Evolutionary conservation across 2,797 vertebrate species (phyloP), one percentile per base, ranked within the genome.

Genomic region (Margarornis squamiger): DNA sequence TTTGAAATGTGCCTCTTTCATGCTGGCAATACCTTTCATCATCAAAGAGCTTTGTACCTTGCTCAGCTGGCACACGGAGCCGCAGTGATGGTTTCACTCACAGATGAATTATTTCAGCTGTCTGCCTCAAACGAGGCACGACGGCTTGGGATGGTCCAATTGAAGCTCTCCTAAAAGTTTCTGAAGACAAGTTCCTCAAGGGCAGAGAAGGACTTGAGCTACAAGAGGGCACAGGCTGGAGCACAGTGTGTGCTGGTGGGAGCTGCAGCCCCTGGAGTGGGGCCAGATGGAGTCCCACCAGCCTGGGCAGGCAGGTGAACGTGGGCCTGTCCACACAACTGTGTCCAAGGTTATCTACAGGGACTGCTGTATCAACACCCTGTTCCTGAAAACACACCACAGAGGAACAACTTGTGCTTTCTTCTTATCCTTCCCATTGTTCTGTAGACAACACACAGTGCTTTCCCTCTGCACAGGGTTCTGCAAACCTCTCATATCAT

Each of bases 21-120:
- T 63, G 49, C 67, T 68, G 66, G 57, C n/a, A 41, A 32, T 24
- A 62, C 30, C 49, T 84, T 86, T 75, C 65, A 65, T 63, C 71
- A 84, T 68, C 88, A 87, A 81, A 85, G 74, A 41, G 19, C 49
- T 59, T 52, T 22, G 45, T 16, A 20, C 14, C 4, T 15, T 8
- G 58, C 26, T 22, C 48, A 39, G 20, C 2, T 75, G 71, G 46
- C 51, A 72, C 80, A 17, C 0, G n/a, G 85, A 76, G 23, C 61
- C 29, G 21, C 4, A 38, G 74, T 2, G 3, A 63, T 23, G 72
- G 84, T 59, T 92, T 86, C 65, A 74, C 65, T 26, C 5, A 2
- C 55, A 66, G n/a, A 55, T 36, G 15, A 93, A 51, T 76, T 87
- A 54, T 38, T 73, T 78, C 77, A 73, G n/a, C 61, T 83, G 11